Base-by-base conservation (phyloP, 2,888 invertebrate genomes). In the Yponomeuta cagnagella region DNA sequence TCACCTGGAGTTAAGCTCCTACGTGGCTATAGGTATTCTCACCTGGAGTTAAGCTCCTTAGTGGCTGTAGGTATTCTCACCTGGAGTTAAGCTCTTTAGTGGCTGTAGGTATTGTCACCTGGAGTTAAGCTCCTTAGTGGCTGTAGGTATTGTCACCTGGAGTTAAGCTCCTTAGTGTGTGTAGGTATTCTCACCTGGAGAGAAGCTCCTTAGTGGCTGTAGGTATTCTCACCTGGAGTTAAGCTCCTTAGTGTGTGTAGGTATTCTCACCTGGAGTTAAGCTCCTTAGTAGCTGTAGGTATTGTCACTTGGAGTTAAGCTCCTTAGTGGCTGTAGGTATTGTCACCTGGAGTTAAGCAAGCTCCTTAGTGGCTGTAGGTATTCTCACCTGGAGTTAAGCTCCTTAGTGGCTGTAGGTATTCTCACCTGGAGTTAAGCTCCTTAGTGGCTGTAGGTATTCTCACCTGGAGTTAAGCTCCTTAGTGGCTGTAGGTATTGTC, bases 41-140 rank as follows among this genome's bases (percentile, higher is more conserved):
- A 92, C 88, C 93, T 87, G 1, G 94, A 95, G 82, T 96, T 96
- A 69, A 97, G 81, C 79, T 97, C 97, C 81, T 96, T 96, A 76
- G 23, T 23, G 23, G 23, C 23, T 23, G 23, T 23, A 23, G 33
- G 5, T 5, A 8, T 4, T 78, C 33, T 70, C 2, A 92, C 88
- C 93, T 87, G 1, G 94, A 95, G 82, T 96, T 96, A 69, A 97
- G 81, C 79, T 97, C 97, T 81, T 96, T 96, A 76, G 23, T 23
- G 23, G 23, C 23, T 23, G 23, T 23, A 23, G 33, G 5, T 5
- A 8, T 4, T 78, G 33, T 70, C 2, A 92, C 88, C 93, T 87
- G 1, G 94, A 95, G 82, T 96, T 96, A 69, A 97, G 81, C 79
- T 97, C 97, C 81, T 96, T 96, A 76, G 23, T 23, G 23, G 23